Percentiles rank a stretch among this genome's conserved stretches.
phyloP scores from a whole-genome alignment of 2,888 invertebrate species.

The Coleophora flavipennella region DNA sequence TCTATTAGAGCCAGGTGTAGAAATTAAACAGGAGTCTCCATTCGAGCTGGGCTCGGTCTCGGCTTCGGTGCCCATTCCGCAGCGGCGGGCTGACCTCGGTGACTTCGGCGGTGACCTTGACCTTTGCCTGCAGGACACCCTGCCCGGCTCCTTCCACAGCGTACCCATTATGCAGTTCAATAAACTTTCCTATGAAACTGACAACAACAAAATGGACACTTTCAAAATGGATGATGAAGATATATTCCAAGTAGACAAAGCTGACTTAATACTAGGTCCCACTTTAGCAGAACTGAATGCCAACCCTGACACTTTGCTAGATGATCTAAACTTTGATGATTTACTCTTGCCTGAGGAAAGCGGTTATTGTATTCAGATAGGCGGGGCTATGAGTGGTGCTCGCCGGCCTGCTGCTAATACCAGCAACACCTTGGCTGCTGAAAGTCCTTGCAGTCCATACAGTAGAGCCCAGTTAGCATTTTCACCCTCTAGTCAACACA shows the following conservation, averaged over 20 bases:
- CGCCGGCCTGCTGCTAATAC: constrained; percentile 34
- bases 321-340: constrained; percentile 91
- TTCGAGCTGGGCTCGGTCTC: constrained; percentile 61
- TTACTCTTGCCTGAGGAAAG: constrained; percentile 81
- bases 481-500: constrained; percentile 78
- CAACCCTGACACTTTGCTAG: constrained; percentile 85
- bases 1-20: constrained; percentile 74
- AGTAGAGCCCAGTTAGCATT: constrained; percentile 66
- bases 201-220: constrained; percentile 69
- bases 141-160: constrained; percentile 52
- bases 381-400: constrained; percentile 60
- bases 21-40: constrained; percentile 75
- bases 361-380: constrained; percentile 68
- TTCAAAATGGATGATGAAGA: constrained; percentile 91
- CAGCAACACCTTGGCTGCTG: constrained; percentile 35
- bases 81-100: constrained; percentile 55
- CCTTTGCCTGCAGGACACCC: constrained; percentile 65
- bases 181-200: constrained; percentile 55
- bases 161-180: constrained; percentile 49
- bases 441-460: constrained; percentile 71
- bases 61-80: constrained; percentile 78
- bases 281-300: constrained; percentile 89
- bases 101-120: constrained; percentile 74
- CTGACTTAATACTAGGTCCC: constrained; percentile 86
- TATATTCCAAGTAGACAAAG: constrained; percentile 90